Percentiles rank a stretch among this genome's conserved stretches.
Conservation (phyloP, 2,113 vertebrate species). For the Acinonyx jubatus region DNA sequence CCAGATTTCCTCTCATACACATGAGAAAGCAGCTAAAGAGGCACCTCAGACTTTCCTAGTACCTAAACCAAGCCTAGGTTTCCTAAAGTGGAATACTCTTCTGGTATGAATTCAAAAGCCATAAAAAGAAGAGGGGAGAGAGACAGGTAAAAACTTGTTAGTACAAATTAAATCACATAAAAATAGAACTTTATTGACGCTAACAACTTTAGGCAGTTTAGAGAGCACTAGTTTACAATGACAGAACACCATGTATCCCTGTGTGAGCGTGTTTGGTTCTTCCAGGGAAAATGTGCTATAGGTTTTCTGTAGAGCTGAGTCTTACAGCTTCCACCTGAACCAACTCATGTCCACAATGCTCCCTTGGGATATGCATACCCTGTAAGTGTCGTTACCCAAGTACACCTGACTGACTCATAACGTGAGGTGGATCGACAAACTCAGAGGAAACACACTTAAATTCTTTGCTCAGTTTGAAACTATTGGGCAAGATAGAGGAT, state of each 20-base stretch:
- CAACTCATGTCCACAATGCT: neutral
- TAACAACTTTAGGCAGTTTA: conserved; percentile 50
- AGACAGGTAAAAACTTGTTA: conserved; percentile 56
- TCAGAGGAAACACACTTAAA: conserved; percentile 30
- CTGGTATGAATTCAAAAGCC: neutral
- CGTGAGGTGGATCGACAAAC: neutral
- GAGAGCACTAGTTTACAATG: conserved; percentile 58
- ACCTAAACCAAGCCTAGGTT: neutral
- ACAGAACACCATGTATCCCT: neutral
- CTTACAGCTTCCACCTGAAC: conserved; percentile 23
- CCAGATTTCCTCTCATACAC: neutral
- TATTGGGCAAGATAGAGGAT: neutral
- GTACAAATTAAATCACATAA: conserved; percentile 71
- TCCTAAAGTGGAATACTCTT: neutral
- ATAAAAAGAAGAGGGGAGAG: neutral
- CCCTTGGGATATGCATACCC: neutral
- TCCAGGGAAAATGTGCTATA: neutral
- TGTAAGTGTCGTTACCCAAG: neutral
- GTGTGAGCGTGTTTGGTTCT: neutral
- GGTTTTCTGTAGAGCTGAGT: neutral
- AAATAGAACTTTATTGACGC: conserved; percentile 80
- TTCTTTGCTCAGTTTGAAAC: conserved; percentile 12
- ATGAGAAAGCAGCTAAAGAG: neutral
- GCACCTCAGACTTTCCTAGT: neutral
- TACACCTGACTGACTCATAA: neutral